Conservation (phyloP, 35 echinoderm and acorn worm species). For the Ophioderma brevispina region DNA sequence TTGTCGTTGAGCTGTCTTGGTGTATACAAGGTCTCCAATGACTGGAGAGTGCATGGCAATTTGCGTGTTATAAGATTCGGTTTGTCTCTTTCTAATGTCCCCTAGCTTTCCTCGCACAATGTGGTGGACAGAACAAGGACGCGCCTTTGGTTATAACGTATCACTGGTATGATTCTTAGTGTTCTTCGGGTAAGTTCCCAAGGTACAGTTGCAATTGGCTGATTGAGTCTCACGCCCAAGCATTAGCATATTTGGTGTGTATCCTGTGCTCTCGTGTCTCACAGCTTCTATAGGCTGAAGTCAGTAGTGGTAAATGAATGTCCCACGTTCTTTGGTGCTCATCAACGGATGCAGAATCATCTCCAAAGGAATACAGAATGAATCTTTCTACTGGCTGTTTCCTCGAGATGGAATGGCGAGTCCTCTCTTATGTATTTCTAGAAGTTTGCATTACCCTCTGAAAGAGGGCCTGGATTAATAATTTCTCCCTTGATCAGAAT, state of each 20-base stretch:
- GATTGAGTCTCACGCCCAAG: constrained; percentile 1
- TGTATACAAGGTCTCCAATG: neutral
- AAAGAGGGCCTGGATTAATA: constrained; percentile 53
- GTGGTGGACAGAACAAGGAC: neutral
- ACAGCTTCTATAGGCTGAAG: constrained; percentile 39
- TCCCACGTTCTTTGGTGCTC: constrained; percentile 43
- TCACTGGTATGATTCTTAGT: neutral
- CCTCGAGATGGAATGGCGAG: constrained; percentile 40
- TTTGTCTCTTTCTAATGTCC: neutral
- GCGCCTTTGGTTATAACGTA: neutral
- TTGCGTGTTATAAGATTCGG: neutral
- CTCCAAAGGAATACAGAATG: constrained; percentile 39
- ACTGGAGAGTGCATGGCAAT: neutral
- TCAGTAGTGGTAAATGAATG: constrained; percentile 35
- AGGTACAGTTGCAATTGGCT: constrained; percentile 10
- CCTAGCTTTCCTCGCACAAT: neutral
- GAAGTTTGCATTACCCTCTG: constrained; percentile 27
- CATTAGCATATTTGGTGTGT: constrained; percentile 64
- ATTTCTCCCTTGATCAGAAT: constrained; percentile 61
- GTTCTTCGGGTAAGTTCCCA: neutral
- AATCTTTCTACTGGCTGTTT: constrained; percentile 54
- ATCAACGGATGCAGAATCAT: constrained; percentile 56
- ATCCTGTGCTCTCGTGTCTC: constrained; percentile 32
- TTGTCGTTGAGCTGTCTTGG: neutral
- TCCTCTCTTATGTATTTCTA: constrained; percentile 18